Evolutionary conservation across 2,113 vertebrate species (phyloP), one percentile per base, ranked within the genome.

Genomic region (Syngnathus typhle): DNA sequence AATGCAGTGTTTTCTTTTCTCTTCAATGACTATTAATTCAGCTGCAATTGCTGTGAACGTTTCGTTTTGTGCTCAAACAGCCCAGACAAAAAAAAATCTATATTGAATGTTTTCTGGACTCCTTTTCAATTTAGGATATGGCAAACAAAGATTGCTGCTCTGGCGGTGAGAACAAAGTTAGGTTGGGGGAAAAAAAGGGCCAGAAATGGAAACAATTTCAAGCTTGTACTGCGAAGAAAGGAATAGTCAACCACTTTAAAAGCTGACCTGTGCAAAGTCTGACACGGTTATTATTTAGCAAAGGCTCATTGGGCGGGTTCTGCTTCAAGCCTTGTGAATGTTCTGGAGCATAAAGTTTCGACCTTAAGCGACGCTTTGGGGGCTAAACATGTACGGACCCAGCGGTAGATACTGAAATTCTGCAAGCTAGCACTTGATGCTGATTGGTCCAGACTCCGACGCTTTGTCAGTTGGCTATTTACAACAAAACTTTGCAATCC

Each of bases 1-100:
- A 74, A 78, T 76, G 69, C 68, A 68, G 59, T 70, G 80, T 75
- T 62, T 3, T 23, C n/a, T 62, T 43, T 62, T 12, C 60, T 62
- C 12, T 10, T 15, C n/a, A 44, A 21, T 62, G 2, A 2, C 59
- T 61, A 64, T 78, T 78, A 68, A 76, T 82, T 75, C 66, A 75
- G 70, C 64, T 58, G 36, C 16, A 76, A 65, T 44, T 13, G 16
- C 46, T 49, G 21, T 44, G 39, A 67, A 41, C 69, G 23, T 71
- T 71, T 32, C 69, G 37, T 67, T 75, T 80, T 74, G 56, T 54
- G 38, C 18, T 70, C n/a, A 37, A 60, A 7, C 55, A 32, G 27
- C 27, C 27, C 27, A 32, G 27, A 32, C 27, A 32, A 32, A 70
- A 32, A 70, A 39, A 38, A 44, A 66, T 49, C 70, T 67, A 68